Evolutionary conservation across 2,888 invertebrate genomes (phyloP), one percentile per base, ranked within the genome.

Genomic region (Drosophila falleni): DNA sequence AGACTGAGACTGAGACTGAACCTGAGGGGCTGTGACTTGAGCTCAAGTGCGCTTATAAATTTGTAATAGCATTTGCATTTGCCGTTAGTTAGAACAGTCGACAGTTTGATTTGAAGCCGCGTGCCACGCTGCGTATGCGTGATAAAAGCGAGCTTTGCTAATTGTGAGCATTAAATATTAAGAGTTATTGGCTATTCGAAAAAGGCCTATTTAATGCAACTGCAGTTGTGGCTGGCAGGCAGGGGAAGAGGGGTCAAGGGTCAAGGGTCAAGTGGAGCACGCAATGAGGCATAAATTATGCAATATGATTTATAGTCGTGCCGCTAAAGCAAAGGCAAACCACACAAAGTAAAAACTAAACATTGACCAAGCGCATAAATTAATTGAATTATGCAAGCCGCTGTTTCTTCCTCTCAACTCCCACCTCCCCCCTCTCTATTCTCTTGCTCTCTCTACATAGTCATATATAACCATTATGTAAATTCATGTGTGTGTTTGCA

Each of bases 41-140:
- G 59, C 73, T 79, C 76, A 85, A 89, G 89, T 72, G 77, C 69
- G 87, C 89, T 89, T 89, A 81, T 87, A 85, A 85, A 85, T 87
- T 79, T 81, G 83, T 85, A 89, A 85, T 89, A 69, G 73, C 85
- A 51, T 75, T 75, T 46, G 73, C 85, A 51, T 75, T 75, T 46
- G 23, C 53, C 37, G 39, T 9, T 47, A 54, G 37, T 49, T n/a
- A 5, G 5, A 53, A 49, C 42, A 50, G 62, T 65, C n/a, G 26
- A n/a, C 19, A 10, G n/a, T 19, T 65, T 67, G 65, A 71, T 65
- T 69, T 78, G 59, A 58, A 58, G 68, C 44, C 49, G 23, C 41
- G 35, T 55, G 47, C 53, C 64, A 73, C 49, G 50, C 47, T 68
- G 81, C 75, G 81, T 78, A 87, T 84, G 85, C 50, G 79, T 67